A percentile compares a stretch with the other conserved stretches of the same genome.
Evolutionary conservation across 1,140 invertebrate species (phyloP).

Genomic region (Lepidurus packardi): DNA sequence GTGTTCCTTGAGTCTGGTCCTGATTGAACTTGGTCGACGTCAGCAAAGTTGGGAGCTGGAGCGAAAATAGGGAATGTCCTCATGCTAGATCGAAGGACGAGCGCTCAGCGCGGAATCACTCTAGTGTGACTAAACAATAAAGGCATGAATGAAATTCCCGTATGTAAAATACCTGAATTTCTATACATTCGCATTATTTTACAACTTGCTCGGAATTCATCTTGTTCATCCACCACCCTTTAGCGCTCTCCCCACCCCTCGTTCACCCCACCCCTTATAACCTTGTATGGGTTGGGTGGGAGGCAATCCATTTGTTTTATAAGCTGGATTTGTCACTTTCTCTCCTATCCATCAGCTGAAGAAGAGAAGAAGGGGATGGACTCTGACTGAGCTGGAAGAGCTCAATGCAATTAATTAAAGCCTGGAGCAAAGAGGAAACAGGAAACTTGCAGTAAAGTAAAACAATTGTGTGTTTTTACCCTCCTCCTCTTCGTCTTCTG

Average conservation of each 20-base stretch:
- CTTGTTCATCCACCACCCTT: background rate
- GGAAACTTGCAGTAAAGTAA: background rate
- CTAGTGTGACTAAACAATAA: background rate
- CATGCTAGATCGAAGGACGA: background rate
- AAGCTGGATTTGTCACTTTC: background rate
- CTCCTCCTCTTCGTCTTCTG: background rate
- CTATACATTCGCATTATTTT: background rate
- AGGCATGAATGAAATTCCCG: background rate
- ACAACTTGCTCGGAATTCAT: background rate
- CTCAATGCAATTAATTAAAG: slow-evolving; percentile 16
- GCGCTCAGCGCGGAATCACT: background rate
- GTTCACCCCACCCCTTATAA: background rate
- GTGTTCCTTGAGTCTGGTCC: background rate
- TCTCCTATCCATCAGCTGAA: background rate
- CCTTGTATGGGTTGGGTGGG: too few relatives aligned
- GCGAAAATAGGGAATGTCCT: background rate
- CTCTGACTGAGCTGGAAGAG: background rate
- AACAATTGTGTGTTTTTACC: too few relatives aligned
- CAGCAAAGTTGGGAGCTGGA: background rate
- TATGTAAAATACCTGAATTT: slow-evolving; percentile 6
- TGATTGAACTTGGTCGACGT: slow-evolving; percentile 12
- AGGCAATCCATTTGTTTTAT: background rate
- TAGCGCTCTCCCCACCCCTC: background rate
- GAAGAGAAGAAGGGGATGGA: background rate
- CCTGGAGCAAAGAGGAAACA: background rate